Evolutionary conservation across 1,140 invertebrate species (phyloP).

Genomic region (Neodiprion pinetum): DNA sequence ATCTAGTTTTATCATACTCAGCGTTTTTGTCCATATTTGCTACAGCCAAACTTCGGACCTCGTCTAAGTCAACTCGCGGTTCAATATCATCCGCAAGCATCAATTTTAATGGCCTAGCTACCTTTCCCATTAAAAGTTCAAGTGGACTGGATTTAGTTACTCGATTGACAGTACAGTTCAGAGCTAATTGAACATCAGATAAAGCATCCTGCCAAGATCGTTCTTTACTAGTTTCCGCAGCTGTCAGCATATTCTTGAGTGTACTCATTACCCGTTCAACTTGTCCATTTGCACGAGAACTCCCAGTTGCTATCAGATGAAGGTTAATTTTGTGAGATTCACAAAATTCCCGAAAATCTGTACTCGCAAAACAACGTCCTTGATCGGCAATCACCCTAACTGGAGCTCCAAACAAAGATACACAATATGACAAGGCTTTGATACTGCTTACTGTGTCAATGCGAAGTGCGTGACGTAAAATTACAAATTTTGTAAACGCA

Average conservation of each 20-base stretch:
- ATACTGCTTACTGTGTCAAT: constrained; percentile 17
- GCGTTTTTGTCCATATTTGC: background rate
- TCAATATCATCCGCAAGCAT: constrained; percentile 26
- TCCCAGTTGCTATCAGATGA: constrained; percentile 22
- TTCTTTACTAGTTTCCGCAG: constrained; percentile 31
- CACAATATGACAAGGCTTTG: background rate
- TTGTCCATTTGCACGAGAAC: constrained; percentile 29
- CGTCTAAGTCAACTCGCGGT: background rate
- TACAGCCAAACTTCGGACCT: background rate
- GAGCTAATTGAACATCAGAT: constrained; percentile 41
- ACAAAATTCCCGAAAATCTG: constrained; percentile 19
- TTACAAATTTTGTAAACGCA: constrained; percentile 39
- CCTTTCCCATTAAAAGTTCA: constrained; percentile 43
- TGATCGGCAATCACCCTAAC: too few species aligned
- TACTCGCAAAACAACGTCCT: constrained; percentile 19
- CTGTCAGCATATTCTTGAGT: constrained; percentile 41
- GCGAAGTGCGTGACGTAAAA: constrained; percentile 15
- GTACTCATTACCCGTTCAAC: constrained; percentile 44
- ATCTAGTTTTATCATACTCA: background rate
- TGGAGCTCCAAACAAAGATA: background rate
- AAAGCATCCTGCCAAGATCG: constrained; percentile 45
- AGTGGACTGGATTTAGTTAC: constrained; percentile 40
- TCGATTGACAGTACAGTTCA: constrained; percentile 43
- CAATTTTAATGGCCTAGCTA: constrained; percentile 38
- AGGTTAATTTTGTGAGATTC: constrained; percentile 8